Conservation (phyloP, 1,140 invertebrate species). For the Andricus grossulariae region DNA sequence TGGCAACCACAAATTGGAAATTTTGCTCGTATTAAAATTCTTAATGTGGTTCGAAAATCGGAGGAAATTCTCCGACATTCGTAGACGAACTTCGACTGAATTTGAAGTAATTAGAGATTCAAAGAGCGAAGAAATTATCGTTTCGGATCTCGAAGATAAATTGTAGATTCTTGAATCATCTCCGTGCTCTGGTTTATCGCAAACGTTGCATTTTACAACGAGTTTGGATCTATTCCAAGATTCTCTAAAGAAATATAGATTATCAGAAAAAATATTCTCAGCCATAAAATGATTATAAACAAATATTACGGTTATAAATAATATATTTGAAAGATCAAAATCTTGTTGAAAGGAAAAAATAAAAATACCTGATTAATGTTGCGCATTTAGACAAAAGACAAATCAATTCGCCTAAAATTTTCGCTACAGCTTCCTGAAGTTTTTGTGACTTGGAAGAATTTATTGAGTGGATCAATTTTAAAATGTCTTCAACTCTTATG, state of each 20-base stretch:
- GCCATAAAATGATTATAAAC: constrained; percentile 4
- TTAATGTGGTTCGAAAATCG: constrained; percentile 71
- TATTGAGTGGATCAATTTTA: constrained; percentile 61
- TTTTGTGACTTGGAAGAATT: constrained; percentile 50
- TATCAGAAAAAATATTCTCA: neutral
- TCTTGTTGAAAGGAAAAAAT: neutral
- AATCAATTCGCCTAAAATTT: constrained; percentile 59
- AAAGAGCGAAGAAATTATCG: constrained; percentile 54
- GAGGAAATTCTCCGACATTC: constrained; percentile 64
- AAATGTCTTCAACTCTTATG: constrained; percentile 59
- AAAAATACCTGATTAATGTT: constrained; percentile 58
- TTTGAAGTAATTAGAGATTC: constrained; percentile 55
- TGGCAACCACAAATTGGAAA: constrained; percentile 67
- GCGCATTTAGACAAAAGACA: constrained; percentile 64
- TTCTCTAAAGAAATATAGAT: constrained; percentile 50
- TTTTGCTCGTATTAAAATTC: constrained; percentile 67
- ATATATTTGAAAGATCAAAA: neutral
- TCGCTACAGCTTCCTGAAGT: constrained; percentile 60
- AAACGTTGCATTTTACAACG: constrained; percentile 62
- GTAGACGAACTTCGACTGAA: constrained; percentile 53
- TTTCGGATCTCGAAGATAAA: constrained; percentile 50
- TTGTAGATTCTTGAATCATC: constrained; percentile 45
- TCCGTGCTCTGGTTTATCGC: constrained; percentile 53
- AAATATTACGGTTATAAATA: constrained; percentile 13
- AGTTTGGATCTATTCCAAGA: constrained; percentile 56